A percentile compares a stretch with the other conserved stretches of the same genome.
phyloP scores from a whole-genome alignment of 2,113 vertebrate genomes.

The Cathartes aura region DNA sequence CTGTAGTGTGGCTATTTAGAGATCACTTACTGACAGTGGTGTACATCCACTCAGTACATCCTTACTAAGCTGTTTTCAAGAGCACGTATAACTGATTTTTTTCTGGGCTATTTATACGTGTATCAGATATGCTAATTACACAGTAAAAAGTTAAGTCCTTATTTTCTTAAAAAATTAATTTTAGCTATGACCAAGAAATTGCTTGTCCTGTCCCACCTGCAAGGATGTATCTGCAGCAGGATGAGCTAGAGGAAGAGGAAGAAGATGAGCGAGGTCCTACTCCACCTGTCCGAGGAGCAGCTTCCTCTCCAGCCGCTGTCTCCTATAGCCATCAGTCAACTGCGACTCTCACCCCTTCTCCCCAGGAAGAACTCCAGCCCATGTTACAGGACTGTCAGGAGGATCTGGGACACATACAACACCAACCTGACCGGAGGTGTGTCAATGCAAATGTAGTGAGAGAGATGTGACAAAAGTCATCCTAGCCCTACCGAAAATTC shows the following conservation, averaged over 20 bases:
- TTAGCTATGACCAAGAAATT: constrained; percentile 92
- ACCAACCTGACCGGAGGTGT: constrained; percentile 90
- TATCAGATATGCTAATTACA: background rate
- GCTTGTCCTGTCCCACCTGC: constrained; percentile 91
- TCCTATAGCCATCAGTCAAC: constrained; percentile 99
- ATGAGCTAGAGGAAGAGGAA: constrained; percentile 90
- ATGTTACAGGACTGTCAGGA: constrained; percentile 92
- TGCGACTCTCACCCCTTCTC: constrained; percentile 95
- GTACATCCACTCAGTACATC: background rate
- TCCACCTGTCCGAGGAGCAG: constrained; percentile 92
- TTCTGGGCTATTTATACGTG: background rate
- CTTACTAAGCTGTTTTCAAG: background rate
- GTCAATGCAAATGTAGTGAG: background rate
- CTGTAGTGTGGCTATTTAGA: background rate
- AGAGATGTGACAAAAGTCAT: background rate
- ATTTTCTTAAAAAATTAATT: constrained; percentile 59
- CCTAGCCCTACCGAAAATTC: background rate
- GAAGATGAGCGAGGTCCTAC: constrained; percentile 94
- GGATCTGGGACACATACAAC: constrained; percentile 75
- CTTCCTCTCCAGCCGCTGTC: constrained; percentile 95
- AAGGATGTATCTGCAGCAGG: constrained; percentile 96
- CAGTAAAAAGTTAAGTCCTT: constrained; percentile 29
- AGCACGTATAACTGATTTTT: background rate
- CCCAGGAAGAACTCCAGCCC: constrained; percentile 95
- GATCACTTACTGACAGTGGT: background rate